Conservation (phyloP, 1,140 invertebrate species). For the Magallana angulata region DNA sequence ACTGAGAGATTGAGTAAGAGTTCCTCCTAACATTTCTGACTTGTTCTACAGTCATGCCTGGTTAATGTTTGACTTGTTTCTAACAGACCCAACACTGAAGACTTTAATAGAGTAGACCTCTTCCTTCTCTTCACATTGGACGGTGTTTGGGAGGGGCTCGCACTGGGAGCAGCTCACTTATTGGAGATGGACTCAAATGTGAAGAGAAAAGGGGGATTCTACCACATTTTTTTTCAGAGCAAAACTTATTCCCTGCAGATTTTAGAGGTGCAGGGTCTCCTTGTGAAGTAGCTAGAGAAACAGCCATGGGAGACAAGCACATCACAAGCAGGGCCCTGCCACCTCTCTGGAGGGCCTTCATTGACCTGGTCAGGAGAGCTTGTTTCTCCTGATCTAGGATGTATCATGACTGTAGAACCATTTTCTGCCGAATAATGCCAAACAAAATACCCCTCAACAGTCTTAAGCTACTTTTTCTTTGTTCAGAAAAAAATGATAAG, state of each 20-base stretch:
- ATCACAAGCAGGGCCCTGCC: conserved; percentile 6
- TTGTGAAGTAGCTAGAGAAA: not conserved
- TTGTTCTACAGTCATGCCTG: conserved; percentile 29
- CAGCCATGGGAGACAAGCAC: not conserved
- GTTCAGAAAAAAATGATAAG: not conserved
- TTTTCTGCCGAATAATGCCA: not conserved
- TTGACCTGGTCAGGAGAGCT: conserved; percentile 5
- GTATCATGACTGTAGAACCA: conserved; percentile 9
- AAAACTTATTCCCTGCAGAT: conserved; percentile 17
- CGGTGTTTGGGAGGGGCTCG: not conserved
- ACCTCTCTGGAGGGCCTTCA: not conserved
- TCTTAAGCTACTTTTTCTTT: not conserved
- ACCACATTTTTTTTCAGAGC: conserved; percentile 16
- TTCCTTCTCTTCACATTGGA: conserved; percentile 4
- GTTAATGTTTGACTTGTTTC: conserved; percentile 16
- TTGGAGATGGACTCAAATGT: not conserved
- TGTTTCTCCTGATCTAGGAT: not conserved
- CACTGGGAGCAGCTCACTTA: not conserved
- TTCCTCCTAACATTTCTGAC: not conserved
- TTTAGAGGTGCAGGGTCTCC: conserved; percentile 1
- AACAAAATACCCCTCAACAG: not conserved
- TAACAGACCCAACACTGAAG: not conserved
- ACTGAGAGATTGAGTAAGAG: no score
- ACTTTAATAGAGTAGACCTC: conserved; percentile 6
- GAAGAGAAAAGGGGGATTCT: not conserved